Evolutionary conservation across 2,797 vertebrate species (phyloP), one percentile per base, ranked within the genome.

Genomic region (Notoglanidium macrostoma): DNA sequence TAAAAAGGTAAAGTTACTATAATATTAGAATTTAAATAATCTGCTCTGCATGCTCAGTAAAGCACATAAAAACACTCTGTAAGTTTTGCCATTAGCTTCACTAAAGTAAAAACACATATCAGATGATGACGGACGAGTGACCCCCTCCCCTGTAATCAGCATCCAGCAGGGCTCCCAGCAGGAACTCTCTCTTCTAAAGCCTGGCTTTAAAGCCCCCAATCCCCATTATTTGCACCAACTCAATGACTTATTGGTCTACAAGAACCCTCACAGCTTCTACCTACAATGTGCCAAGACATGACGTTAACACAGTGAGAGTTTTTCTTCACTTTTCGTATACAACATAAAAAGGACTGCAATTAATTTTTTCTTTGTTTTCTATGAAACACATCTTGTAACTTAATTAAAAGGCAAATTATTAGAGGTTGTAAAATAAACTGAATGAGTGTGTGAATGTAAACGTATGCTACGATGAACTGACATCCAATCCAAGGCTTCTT

Each of bases 201-300:
- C 51, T 89, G 91, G 89, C 92, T 91, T 35, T 95, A 94, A 96
- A 95, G 86, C 90, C 87, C 90, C 87, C 84, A 94, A 91, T 93
- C 81, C 59, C 85, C 90, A 86, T 70, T 82, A 92, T 92, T 92
- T 91, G 92, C 92, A 83, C 46, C 23, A 83, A 72, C 65, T 87
- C 57, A 88, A 40, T 85, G 49, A 8, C 51, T 67, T 85, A 7
- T 61, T 54, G 79, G 68, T 44, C 54, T 19, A 63, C 67, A 86
- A 76, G 29, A 12, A 57, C 65, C 23, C 44, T 46, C 26, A 2
- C 80, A 85, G 65, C 54, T 65, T 80, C 44, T 84, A 11, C 81
- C 29, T 35, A 40, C 19, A 78, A 40, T 73, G 76, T 35, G 14
- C 46, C 12, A 57, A 32, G 14, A 78, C 73, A 78, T 1, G 17